Evolutionary conservation across 2,797 vertebrate genomes (phyloP).

Genomic region (Premnoplex brunnescens): DNA sequence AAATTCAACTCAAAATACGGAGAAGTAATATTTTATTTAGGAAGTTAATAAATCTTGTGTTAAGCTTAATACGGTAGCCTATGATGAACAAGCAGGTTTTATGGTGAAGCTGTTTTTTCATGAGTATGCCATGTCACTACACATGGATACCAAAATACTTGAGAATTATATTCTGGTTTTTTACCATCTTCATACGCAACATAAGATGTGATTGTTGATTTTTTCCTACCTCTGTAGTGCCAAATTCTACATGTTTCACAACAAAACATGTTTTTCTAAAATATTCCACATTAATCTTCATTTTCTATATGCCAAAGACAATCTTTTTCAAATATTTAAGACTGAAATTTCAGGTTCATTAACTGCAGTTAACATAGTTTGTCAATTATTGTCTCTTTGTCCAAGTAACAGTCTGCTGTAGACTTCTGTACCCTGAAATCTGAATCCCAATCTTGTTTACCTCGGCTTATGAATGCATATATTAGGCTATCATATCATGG

Average conservation of each 20-base stretch:
- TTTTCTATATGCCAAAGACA: not conserved
- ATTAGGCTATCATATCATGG: not conserved
- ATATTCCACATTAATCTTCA: not conserved
- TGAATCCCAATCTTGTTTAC: not conserved
- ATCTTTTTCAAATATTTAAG: not conserved
- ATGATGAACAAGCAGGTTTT: not conserved
- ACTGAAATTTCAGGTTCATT: not conserved
- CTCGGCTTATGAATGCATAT: not conserved
- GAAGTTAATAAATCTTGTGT: not conserved
- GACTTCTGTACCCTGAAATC: not conserved
- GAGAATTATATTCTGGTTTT: not conserved
- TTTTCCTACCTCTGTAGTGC: not conserved
- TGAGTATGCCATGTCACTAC: accelerated
- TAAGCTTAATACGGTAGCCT: not conserved
- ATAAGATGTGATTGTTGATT: not conserved
- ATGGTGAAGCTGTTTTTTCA: not conserved
- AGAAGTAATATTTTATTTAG: not conserved
- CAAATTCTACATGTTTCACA: not conserved
- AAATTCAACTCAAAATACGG: not conserved
- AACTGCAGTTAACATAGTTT: not conserved
- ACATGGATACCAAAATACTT: not conserved
- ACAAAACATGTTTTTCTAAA: not conserved
- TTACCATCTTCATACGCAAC: not conserved
- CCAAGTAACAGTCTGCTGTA: not conserved
- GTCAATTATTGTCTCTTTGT: not conserved